Conservation (phyloP, 2,888 invertebrate genomes). For the Ganaspis brasiliensis region DNA sequence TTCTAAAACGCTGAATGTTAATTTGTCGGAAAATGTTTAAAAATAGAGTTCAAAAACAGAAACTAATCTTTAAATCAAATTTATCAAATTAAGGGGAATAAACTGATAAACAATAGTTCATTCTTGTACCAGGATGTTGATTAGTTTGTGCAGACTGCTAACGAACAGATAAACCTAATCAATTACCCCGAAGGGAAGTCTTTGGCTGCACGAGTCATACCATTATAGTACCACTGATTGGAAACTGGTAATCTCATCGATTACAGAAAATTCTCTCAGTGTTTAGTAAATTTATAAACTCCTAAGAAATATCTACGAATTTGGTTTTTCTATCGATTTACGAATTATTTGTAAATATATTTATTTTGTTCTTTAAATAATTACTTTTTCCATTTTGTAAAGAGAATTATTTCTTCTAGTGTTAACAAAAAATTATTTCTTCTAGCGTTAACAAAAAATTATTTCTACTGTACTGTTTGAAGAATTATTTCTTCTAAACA, state of each 20-base stretch:
- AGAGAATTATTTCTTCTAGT: no score
- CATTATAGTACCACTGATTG: conserved; percentile 27
- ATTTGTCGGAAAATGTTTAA: no score
- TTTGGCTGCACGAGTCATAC: conserved; percentile 21
- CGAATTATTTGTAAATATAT: no score
- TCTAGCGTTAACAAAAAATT: no score
- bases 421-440: no score
- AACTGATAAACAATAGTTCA: conserved; percentile 17
- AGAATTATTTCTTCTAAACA: no score
- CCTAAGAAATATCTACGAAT: neutral
- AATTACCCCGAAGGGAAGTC: conserved; percentile 24
- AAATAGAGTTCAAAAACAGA: no score
- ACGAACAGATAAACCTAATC: conserved; percentile 38
- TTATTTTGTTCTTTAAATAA: no score
- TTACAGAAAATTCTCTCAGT: conserved; percentile 12
- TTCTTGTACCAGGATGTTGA: conserved; percentile 11
- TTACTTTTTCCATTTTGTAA: no score
- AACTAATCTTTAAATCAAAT: neutral
- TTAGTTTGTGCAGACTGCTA: conserved; percentile 16
- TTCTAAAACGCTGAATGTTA: no score
- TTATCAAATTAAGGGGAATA: neutral
- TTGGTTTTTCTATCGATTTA: neutral
- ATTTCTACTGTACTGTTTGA: no score
- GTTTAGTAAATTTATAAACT: no score
- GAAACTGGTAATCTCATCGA: conserved; percentile 9